These are phyloP conservation scores for Steinernema feltiae DNA, from an alignment of 1,140 invertebrate genomes.

Conservation along the genomic window DNA sequence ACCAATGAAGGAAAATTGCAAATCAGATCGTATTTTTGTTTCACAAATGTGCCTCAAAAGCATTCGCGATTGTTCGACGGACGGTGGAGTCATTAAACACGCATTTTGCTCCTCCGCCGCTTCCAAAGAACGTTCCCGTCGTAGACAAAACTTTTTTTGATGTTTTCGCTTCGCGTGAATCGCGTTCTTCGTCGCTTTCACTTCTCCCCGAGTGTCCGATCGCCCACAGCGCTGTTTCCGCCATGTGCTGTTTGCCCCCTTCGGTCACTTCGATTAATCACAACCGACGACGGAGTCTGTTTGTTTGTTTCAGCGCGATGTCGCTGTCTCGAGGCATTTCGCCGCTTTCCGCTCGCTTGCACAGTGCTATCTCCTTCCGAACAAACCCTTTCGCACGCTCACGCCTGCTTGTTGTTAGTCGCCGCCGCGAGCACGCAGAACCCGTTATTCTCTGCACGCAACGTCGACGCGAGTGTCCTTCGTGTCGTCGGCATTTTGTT, in stretches of 20 bases:
- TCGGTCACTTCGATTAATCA: slow-evolving; percentile 5
- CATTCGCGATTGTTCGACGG: too few species aligned
- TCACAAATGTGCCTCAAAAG: too few species aligned
- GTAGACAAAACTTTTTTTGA: neutral
- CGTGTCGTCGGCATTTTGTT: neutral
- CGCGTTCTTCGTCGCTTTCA: neutral
- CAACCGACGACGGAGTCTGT: neutral
- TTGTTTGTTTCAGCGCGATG: neutral
- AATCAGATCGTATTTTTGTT: too few species aligned
- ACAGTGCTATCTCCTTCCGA: too few species aligned
- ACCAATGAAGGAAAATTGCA: too few species aligned
- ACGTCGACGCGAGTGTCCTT: neutral
- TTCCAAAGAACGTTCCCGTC: neutral
- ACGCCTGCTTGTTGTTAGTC: too few species aligned
- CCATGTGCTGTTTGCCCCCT: neutral
- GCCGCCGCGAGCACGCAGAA: neutral
- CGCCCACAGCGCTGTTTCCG: neutral
- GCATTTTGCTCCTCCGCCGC: too few species aligned
- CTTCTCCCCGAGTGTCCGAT: neutral
- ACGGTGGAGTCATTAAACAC: too few species aligned
- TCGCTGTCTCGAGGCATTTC: neutral
- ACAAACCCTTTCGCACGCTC: too few species aligned
- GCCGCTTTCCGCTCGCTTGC: too few species aligned
- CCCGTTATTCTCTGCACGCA: neutral
- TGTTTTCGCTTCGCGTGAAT: neutral